phyloP scores from a whole-genome alignment of 2,888 invertebrate species.

The Tinea trinotella region DNA sequence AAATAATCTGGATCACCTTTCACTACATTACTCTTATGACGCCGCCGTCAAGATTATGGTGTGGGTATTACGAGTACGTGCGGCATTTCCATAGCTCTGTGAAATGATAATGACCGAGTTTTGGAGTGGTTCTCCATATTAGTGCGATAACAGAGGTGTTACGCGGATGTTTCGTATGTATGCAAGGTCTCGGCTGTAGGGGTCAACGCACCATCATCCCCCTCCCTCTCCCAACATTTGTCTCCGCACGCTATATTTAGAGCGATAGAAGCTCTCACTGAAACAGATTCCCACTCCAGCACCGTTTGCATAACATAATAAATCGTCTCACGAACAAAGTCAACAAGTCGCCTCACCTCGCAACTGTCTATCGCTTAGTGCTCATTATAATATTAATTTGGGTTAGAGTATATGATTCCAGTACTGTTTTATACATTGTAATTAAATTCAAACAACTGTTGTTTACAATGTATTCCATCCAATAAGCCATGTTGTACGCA shows the following conservation, averaged over 20 bases:
- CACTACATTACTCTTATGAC: neutral
- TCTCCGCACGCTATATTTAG: conserved; percentile 60
- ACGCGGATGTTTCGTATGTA: conserved; percentile 23
- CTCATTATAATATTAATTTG: neutral
- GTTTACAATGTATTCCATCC: neutral
- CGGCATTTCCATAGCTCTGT: neutral
- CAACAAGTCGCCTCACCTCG: conserved; percentile 16
- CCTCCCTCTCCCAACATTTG: conserved; percentile 43
- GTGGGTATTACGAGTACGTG: neutral
- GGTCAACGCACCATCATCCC: conserved; percentile 38
- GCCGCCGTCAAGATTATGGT: neutral
- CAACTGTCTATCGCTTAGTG: neutral
- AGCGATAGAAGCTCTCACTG: conserved; percentile 45
- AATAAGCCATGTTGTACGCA: neutral
- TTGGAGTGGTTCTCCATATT: neutral
- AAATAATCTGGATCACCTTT: neutral
- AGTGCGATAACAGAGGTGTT: conserved; percentile 1
- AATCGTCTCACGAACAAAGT: conserved; percentile 37
- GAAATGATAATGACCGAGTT: conserved; percentile 3
- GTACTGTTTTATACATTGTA: neutral
- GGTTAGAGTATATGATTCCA: neutral
- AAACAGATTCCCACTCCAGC: conserved; percentile 51
- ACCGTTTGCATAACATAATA: conserved; percentile 48
- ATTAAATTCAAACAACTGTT: conserved; percentile 1
- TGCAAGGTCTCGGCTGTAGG: conserved; percentile 57